phyloP scores from a whole-genome alignment of 2,888 invertebrate species.

The Drosophila acutilabella region DNA sequence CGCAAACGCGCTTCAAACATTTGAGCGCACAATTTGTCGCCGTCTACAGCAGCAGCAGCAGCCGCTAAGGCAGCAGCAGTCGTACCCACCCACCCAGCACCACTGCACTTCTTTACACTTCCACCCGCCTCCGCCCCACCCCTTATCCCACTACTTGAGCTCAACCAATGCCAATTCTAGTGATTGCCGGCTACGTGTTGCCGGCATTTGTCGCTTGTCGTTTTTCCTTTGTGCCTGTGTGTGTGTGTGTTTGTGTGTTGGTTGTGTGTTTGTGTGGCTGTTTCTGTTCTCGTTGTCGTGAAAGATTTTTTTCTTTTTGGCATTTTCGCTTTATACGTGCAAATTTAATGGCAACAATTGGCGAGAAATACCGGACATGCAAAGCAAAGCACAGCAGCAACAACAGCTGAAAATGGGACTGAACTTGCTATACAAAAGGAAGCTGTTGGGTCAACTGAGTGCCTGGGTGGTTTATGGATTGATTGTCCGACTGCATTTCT shows the following conservation, averaged over 20 bases:
- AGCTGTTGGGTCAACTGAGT: conserved; percentile 30
- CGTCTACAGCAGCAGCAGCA: conserved; percentile 32
- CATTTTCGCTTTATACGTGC: conserved; percentile 74
- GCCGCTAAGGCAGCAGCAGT: background rate
- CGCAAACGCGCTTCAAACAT: conserved; percentile 79
- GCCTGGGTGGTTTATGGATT: conserved; percentile 44
- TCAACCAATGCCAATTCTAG: conserved; percentile 51
- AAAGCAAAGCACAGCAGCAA: conserved; percentile 48
- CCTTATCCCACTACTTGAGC: background rate
- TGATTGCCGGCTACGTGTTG: conserved; percentile 78
- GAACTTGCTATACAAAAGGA: conserved; percentile 1
- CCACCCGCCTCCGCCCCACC: background rate
- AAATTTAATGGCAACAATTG: conserved; percentile 79
- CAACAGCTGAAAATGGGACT: conserved; percentile 13
- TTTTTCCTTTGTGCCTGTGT: conserved; percentile 33
- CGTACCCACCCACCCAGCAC: conserved; percentile 52
- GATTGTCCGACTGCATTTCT: conserved; percentile 40
- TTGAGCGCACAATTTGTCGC: conserved; percentile 79
- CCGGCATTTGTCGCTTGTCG: conserved; percentile 73
- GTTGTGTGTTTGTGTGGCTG: conserved; percentile 34
- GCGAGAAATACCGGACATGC: conserved; percentile 80
- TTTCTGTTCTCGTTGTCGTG: conserved; percentile 51
- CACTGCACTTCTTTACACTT: conserved; percentile 19
- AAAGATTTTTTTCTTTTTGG: conserved; percentile 73
- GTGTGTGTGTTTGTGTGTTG: conserved; percentile 14